Conservation (phyloP, 2,888 invertebrate species). For the Iselma pallidipennis region DNA sequence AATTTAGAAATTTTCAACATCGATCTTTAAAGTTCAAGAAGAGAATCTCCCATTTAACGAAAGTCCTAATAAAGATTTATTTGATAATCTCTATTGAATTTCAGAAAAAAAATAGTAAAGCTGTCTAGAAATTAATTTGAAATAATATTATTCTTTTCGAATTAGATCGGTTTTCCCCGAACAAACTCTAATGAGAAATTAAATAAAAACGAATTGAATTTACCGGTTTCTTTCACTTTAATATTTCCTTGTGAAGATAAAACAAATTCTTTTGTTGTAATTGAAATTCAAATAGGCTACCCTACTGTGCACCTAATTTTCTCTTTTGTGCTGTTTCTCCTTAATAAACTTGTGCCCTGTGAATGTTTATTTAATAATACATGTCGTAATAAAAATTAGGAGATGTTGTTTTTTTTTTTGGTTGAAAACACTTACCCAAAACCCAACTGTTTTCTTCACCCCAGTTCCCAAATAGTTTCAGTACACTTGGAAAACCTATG, state of each 20-base stretch:
- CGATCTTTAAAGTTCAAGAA: no score
- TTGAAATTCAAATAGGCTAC: conserved; percentile 15
- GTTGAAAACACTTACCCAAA: no score
- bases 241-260: conserved; percentile 14
- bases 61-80: no score
- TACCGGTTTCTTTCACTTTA: conserved; percentile 10
- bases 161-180: conserved; percentile 12
- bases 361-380: no score
- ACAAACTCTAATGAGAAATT: conserved; percentile 20
- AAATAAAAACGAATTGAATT: conserved; percentile 23
- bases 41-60: no score
- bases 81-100: no score
- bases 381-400: no score
- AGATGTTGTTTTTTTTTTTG: no score
- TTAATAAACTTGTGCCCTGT: not conserved
- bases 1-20: no score
- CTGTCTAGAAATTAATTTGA: conserved; percentile 2
- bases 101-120: not conserved
- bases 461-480: not conserved
- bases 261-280: conserved; percentile 14
- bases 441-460: not conserved
- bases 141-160: conserved; percentile 23
- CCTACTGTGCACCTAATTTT: conserved; percentile 6
- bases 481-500: not conserved
- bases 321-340: not conserved